Percentiles rank a stretch among this genome's conserved stretches.
Conservation (phyloP, 2,113 vertebrate species). For the Chelonoidis abingdonii region DNA sequence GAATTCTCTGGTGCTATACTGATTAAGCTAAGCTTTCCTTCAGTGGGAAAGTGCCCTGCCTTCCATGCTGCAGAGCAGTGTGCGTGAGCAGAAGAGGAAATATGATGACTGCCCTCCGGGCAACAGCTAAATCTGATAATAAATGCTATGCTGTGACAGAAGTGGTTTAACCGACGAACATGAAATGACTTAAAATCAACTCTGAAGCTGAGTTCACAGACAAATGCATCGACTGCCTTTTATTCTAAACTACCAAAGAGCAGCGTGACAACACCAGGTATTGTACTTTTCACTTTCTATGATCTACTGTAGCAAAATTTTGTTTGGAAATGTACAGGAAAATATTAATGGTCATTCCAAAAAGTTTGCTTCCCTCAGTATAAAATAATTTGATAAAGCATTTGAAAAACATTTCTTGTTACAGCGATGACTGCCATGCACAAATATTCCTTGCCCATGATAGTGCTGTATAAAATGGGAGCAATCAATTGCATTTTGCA, state of each 20-base stretch:
- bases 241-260: background rate
- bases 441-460: background rate
- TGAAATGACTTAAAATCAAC: background rate
- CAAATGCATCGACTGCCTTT: background rate
- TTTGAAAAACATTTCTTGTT: background rate
- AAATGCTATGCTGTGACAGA: accelerated
- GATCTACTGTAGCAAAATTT: background rate
- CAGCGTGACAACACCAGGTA: slow-evolving; percentile 47
- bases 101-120: background rate
- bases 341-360: background rate
- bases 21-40: background rate
- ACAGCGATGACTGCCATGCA: background rate
- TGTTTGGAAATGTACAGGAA: background rate
- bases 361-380: background rate
- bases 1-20: background rate
- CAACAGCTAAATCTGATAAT: background rate
- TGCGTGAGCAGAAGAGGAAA: background rate
- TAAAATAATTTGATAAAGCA: slow-evolving; percentile 11
- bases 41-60: background rate
- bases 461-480: background rate
- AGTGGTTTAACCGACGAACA: background rate
- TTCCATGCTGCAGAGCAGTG: background rate
- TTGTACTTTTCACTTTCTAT: slow-evolving; percentile 9
- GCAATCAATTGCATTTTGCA: background rate
- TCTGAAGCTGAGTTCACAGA: background rate